Base-by-base conservation (phyloP, 2,113 vertebrate species). In the Polypterus senegalus region DNA sequence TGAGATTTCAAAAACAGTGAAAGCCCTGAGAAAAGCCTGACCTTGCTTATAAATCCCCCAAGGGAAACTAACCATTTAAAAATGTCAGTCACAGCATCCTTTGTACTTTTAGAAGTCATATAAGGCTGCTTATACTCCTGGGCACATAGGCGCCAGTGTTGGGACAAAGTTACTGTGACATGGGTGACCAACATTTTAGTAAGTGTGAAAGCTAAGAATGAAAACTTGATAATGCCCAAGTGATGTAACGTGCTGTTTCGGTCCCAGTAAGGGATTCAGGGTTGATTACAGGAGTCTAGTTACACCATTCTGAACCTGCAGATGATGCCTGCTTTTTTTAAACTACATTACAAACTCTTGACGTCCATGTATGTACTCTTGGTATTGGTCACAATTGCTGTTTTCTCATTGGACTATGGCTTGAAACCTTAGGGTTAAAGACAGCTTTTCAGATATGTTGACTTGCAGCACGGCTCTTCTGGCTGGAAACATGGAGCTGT, bases 231-330 rank as follows among this genome's bases (percentile, higher is more conserved):
- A 77, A 83, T 74, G 66, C 76, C 45, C 3, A 43, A 57, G 61
- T 81, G 80, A 83, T 70, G 78, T 79, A 64, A 79, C 71, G 68
- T 59, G 48, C 74, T 61, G 65, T 73, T 77, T 77, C 69, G 71
- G 77, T 67, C 62, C 73, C 67, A 46, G 8, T 67, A 57, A 62
- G 59, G 65, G 67, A 68, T 63, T 59, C 62, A 67, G 57, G 10
- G 62, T 62, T 63, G 58, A 67, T 68, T 44, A 43, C n/a, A 49
- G 11, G 55, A 6, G 61, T 70, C 65, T 66, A 62, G 65, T 70
- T 67, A 66, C 61, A 64, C 44, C 54, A 62, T 27, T 48, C 62
- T 63, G 47, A 53, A 60, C 54, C 61, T 64, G 60, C 47, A 52
- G 62, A 46, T 57, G 47, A 58, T 48, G 58, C 7, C 56, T 44